Evolutionary conservation across 1,140 invertebrate species (phyloP), one percentile per base, ranked within the genome.

Genomic region (Drosophila azteca): DNA sequence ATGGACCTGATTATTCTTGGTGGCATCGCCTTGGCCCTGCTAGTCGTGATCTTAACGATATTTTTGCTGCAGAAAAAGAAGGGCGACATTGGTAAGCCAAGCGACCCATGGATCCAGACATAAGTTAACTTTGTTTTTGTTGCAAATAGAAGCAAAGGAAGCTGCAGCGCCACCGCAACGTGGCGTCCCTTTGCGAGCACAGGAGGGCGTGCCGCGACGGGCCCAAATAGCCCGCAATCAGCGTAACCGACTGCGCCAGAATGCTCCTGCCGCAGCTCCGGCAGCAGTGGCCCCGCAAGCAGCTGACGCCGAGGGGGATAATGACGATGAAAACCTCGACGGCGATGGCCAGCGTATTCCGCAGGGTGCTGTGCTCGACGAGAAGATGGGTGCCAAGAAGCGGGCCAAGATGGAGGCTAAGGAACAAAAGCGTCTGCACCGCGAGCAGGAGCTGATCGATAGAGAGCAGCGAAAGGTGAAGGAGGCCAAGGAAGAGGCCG

Each of bases 361-460:
- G 0, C 78, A 85, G 20, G 79, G 80, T 8, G 74, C 75, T 17
- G 90, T 93, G 15, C 81, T 94, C 44, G 95, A 96, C 77, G 94
- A 95, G 5, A 99, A 98, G 93, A 94, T 99, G 82, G 98, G 98
- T 6, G 95, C 97, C 0, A 99, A 99, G 92, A 98, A 98, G 92
- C 92, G 95, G 20, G 97, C 97, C 0, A 98, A 98, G 92, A 88
- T 98, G 49, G 96, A 98, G 93, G 96, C 96, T 0, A 99, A 99
- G 92, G 96, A 97, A 57, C 97, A 98, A 74, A 98, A 96, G 81
- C 96, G 96, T 87, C 93, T 95, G 7, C 94, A 95, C 54, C 94
- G 97, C 81, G 97, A 99, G 93, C 94, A 93, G 8, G 94, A 96
- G 77, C 94, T 96, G 73, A 93, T 94, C 57, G 93, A 95, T 44